Evolutionary conservation across 2,113 vertebrate species (phyloP), one percentile per base, ranked within the genome.

Genomic region (Piaya cayana): DNA sequence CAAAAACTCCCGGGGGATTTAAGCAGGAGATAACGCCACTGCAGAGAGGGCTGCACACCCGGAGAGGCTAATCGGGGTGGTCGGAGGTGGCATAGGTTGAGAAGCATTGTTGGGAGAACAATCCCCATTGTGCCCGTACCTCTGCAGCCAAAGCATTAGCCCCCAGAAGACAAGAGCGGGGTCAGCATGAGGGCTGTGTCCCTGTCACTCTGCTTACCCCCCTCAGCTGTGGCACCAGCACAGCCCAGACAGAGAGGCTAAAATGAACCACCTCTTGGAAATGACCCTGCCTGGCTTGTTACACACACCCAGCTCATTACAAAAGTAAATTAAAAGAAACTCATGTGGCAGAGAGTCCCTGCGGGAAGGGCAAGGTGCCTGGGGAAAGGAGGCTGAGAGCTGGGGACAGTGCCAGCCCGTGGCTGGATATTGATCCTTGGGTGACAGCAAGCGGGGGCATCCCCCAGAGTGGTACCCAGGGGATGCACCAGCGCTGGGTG

Each of bases 81-180:
- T 42, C 2, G 11, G 67, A 50, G 59, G 60, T 9, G 2, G 52
- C 2, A 3, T 34, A 68, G 69, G 58, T 21, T 1, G 18, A 47
- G 82, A 59, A 86, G 86, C 97, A 98, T 99, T 99, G 98, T 98
- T 95, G 96, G 87, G 96, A 98, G 98, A 98, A 99, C 98, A 99
- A 99, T 98, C 96, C 96, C 93, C 97, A 98, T 99, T 99, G 98
- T 98, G 81, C 91, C 47, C 43, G 96, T 98, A 98, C 98, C 98
- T 98, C 98, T 97, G 97, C 98, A 98, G 98, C 98, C 98, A 98
- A 98, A 98, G 97, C 97, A 96, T 96, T 97, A 96, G 98, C 97
- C 98, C 18, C 94, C 82, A 90, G 97, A 95, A 94, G 97, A 98
- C 97, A 98, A 98, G 98, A 96, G 97, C 90, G 95, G 88, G 98